These are phyloP conservation scores for Halichoerus grypus DNA, from an alignment of 2,113 vertebrate genomes.

Conservation along the genomic window DNA sequence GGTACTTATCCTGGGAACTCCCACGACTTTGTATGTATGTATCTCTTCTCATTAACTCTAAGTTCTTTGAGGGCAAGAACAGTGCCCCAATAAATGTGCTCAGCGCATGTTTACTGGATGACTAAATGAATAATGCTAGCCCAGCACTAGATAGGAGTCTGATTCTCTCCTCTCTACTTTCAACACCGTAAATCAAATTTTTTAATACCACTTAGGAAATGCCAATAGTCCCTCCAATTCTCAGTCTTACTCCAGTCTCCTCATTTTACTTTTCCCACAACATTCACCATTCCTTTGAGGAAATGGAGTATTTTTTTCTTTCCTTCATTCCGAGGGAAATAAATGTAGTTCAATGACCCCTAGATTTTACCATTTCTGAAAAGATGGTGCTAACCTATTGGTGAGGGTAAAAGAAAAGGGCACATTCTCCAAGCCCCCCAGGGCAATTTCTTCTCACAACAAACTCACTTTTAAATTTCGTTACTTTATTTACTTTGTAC, in stretches of 20 bases:
- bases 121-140: not conserved
- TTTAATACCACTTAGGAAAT: not conserved
- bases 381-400: not conserved
- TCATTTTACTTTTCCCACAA: not conserved
- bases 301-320: not conserved
- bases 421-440: not conserved
- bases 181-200: not conserved
- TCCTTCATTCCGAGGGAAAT: conserved; percentile 34
- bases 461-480: conserved; percentile 22
- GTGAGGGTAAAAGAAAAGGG: conserved; percentile 6
- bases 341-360: not conserved
- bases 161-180: not conserved
- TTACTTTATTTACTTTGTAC: conserved; percentile 48
- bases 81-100: not conserved
- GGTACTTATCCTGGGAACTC: not conserved
- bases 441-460: not conserved
- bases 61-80: not conserved
- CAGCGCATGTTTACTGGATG: not conserved
- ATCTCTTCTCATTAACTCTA: not conserved
- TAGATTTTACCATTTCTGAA: conserved; percentile 16
- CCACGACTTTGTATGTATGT: not conserved
- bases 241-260: not conserved
- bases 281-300: not conserved
- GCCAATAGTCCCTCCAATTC: not conserved
- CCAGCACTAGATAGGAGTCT: not conserved